Percentiles rank a stretch among this genome's conserved stretches.
Evolutionary conservation across 2,113 vertebrate genomes (phyloP).

Genomic region (Indicator indicator): DNA sequence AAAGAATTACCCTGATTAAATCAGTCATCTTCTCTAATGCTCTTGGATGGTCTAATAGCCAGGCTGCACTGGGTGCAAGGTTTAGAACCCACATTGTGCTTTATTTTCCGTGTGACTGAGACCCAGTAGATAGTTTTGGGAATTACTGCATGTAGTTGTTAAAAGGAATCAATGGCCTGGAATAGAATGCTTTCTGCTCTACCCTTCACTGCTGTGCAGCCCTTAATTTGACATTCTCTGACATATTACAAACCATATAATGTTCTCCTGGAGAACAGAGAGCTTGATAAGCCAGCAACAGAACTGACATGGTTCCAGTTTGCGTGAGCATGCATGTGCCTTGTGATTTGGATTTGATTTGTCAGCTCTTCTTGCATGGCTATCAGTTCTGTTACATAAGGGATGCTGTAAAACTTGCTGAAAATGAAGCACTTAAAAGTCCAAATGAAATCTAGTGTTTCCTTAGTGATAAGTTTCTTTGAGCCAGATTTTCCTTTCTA

Average conservation of each 20-base stretch:
- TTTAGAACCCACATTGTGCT: background rate
- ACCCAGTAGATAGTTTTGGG: constrained; percentile 37
- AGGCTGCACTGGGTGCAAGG: background rate
- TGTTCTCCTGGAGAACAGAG: constrained; percentile 41
- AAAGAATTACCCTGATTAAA: constrained; percentile 65
- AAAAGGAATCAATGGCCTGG: constrained; percentile 70
- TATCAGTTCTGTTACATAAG: constrained; percentile 41
- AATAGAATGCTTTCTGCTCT: constrained; percentile 66
- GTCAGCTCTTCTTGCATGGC: constrained; percentile 1
- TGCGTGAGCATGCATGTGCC: background rate
- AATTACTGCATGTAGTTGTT: constrained; percentile 59
- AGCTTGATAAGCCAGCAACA: constrained; percentile 26
- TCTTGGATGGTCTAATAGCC: constrained; percentile 9
- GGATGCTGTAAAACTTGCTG: background rate
- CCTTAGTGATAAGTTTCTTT: background rate
- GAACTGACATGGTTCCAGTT: constrained; percentile 22
- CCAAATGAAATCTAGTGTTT: background rate
- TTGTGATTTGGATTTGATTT: constrained; percentile 29
- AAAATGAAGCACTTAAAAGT: background rate
- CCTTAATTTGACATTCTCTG: constrained; percentile 64
- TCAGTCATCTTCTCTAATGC: constrained; percentile 53
- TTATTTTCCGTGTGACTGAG: constrained; percentile 49
- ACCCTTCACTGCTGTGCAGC: constrained; percentile 54
- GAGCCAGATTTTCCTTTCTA: background rate
- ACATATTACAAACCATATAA: constrained; percentile 61